phyloP scores from a whole-genome alignment of 2,797 vertebrate genomes.

The Botia almorhae region DNA sequence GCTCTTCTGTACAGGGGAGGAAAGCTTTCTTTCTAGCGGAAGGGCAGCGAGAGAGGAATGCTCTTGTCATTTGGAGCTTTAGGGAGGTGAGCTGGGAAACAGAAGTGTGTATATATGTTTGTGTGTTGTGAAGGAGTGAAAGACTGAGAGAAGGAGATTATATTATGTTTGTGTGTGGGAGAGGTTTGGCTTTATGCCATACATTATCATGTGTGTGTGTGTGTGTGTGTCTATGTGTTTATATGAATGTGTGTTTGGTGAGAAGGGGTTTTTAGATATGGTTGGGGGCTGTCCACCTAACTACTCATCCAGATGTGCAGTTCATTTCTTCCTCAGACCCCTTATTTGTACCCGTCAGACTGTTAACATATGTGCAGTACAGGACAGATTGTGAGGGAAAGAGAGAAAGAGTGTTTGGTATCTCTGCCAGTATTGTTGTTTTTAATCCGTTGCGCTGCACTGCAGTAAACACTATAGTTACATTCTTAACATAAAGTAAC shows the following conservation, averaged over 20 bases:
- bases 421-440: not conserved
- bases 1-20: slow-evolving; percentile 61
- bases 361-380: not conserved
- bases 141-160: slow-evolving; percentile 20
- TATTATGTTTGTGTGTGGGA: slow-evolving; percentile 6
- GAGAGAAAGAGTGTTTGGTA: slow-evolving; percentile 44
- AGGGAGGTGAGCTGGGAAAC: slow-evolving; percentile 34
- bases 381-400: slow-evolving; percentile 10
- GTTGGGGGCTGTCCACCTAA: slow-evolving; percentile 57
- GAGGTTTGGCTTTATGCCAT: slow-evolving; percentile 26
- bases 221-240: slow-evolving; percentile 13
- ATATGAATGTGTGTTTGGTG: not conserved
- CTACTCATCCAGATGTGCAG: slow-evolving; percentile 71
- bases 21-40: slow-evolving; percentile 37
- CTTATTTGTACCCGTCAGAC: slow-evolving; percentile 36
- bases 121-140: slow-evolving; percentile 9
- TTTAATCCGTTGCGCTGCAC: not conserved
- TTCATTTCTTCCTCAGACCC: slow-evolving; percentile 68
- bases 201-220: slow-evolving; percentile 52
- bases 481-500: too few species aligned
- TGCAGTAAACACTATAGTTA: not conserved
- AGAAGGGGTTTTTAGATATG: not conserved
- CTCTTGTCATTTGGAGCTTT: slow-evolving; percentile 16
- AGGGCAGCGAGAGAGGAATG: slow-evolving; percentile 32
- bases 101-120: slow-evolving; percentile 39